Evolutionary conservation across 2,113 vertebrate species (phyloP).

Genomic region (Pangasianodon gigas): DNA sequence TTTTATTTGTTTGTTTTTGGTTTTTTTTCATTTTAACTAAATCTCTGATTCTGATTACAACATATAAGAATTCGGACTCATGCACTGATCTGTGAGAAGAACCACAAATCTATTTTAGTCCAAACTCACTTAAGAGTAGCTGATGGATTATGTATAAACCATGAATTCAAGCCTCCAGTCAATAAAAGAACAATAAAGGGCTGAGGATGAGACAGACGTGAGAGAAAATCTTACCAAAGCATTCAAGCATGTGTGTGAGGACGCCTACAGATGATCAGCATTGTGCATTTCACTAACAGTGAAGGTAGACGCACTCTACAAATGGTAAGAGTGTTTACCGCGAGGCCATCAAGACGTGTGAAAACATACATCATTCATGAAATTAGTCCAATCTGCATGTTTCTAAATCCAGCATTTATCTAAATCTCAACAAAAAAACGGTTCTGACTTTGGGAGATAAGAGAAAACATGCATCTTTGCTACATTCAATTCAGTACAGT

Average conservation of each 20-base stretch:
- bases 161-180: background rate
- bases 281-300: too few species aligned
- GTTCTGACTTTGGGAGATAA: too few species aligned
- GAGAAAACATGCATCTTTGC: too few species aligned
- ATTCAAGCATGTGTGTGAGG: too few species aligned
- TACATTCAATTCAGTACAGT: background rate
- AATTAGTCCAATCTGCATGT: too few species aligned
- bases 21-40: background rate
- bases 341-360: too few species aligned
- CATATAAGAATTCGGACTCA: background rate
- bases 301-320: too few species aligned
- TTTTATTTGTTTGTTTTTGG: background rate
- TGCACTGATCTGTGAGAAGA: background rate
- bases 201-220: background rate
- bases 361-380: too few species aligned
- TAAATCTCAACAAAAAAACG: too few species aligned
- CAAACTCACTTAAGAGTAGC: background rate
- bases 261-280: too few species aligned
- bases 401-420: too few species aligned
- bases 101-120: background rate
- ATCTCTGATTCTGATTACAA: background rate
- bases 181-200: background rate
- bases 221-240: background rate
- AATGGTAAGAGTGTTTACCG: too few species aligned
- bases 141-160: background rate